These are phyloP conservation scores for Ceratothoa steindachneri DNA, from an alignment of 2,888 invertebrate species.

Conservation along the genomic window DNA sequence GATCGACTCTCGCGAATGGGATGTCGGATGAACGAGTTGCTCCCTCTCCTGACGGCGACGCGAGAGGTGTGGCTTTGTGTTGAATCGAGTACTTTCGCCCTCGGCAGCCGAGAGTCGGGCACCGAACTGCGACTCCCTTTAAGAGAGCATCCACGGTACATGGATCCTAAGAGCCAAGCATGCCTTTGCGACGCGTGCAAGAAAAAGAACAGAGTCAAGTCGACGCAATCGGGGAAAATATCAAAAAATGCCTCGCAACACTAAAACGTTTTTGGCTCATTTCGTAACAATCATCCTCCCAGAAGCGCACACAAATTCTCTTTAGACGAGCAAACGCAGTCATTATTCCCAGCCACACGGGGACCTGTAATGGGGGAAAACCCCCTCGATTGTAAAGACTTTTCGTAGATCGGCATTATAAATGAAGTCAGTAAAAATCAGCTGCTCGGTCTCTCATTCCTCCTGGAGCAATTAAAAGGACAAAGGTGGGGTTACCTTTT, in stretches of 20 bases:
- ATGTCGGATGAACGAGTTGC: neutral
- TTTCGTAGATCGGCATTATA: no score
- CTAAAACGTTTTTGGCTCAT: neutral
- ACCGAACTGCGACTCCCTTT: neutral
- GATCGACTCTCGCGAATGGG: neutral
- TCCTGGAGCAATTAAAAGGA: no score
- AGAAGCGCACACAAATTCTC: no score
- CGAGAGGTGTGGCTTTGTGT: neutral
- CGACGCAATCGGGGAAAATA: neutral
- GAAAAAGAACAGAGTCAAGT: constrained; percentile 9
- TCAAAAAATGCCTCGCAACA: neutral
- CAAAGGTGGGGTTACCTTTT: neutral
- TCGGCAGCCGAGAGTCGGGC: neutral
- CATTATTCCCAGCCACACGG: no score
- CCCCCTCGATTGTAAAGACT: no score
- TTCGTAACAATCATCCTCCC: neutral
- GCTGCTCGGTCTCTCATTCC: no score
- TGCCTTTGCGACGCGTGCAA: constrained; percentile 31
- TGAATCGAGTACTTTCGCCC: neutral
- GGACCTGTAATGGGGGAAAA: no score
- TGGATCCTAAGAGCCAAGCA: constrained; percentile 45
- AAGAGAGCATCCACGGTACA: constrained; percentile 35
- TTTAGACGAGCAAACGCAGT: no score
- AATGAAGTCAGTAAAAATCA: no score
- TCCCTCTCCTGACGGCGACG: neutral